Evolutionary conservation across 2,113 vertebrate genomes (phyloP).

Genomic region (Vicugna pacos): DNA sequence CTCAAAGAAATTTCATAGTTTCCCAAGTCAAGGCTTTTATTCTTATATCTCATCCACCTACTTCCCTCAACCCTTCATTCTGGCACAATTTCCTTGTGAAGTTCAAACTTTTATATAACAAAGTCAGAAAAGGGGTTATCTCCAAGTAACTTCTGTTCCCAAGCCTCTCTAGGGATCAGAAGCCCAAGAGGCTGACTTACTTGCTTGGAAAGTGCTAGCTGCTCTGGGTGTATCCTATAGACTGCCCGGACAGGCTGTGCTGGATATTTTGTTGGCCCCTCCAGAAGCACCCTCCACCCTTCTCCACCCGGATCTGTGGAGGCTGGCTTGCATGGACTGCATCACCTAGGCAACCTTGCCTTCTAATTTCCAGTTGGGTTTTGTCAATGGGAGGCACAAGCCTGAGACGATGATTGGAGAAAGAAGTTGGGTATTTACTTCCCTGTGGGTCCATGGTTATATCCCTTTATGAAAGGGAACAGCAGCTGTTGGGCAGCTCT

Average conservation of each 20-base stretch:
- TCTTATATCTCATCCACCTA: neutral
- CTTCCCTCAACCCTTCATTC: neutral
- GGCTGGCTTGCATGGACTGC: neutral
- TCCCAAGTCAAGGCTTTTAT: neutral
- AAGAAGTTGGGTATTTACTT: neutral
- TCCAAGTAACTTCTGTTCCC: neutral
- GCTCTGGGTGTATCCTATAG: conserved; percentile 22
- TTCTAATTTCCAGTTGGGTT: neutral
- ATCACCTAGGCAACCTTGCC: neutral
- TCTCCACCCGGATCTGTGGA: neutral
- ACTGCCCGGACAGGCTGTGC: conserved; percentile 66
- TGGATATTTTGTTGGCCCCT: neutral
- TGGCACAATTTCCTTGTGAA: neutral
- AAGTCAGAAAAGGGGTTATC: neutral
- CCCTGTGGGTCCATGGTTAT: neutral
- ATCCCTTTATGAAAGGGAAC: neutral
- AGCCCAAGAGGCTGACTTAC: neutral
- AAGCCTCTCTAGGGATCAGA: neutral
- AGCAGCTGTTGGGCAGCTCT: neutral
- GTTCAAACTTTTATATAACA: neutral
- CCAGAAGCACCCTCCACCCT: neutral
- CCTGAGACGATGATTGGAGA: neutral
- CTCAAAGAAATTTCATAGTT: neutral
- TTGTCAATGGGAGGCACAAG: neutral
- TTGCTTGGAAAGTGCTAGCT: neutral